These are phyloP conservation scores for Pipistrellus kuhlii DNA, from an alignment of 2,797 vertebrate species.

Conservation along the genomic window DNA sequence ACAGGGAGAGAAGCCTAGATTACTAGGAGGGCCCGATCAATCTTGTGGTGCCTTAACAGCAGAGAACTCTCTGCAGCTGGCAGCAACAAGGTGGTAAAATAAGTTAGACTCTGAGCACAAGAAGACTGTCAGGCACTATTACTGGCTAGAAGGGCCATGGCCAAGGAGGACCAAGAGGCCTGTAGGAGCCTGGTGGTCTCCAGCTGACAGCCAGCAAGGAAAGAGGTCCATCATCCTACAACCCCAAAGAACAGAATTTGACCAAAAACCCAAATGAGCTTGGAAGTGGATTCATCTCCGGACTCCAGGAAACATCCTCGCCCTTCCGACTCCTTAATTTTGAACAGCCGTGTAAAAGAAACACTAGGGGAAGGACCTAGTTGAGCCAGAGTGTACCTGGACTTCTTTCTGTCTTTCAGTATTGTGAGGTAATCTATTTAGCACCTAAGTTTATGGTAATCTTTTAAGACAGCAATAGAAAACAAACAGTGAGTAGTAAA, in stretches of 20 bases:
- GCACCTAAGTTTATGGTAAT: neutral
- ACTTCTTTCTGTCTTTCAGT: slow-evolving; percentile 12
- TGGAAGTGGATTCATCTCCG: neutral
- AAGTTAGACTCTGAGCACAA: neutral
- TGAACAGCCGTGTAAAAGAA: neutral
- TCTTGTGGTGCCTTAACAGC: neutral
- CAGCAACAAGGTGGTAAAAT: neutral
- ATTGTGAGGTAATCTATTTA: neutral
- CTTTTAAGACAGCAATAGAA: slow-evolving; percentile 37
- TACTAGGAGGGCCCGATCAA: neutral
- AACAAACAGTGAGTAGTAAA: neutral
- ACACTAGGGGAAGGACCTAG: neutral
- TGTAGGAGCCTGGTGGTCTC: neutral
- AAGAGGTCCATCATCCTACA: neutral
- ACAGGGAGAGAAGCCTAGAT: neutral
- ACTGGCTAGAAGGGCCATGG: neutral
- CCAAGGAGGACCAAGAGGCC: neutral
- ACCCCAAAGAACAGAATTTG: neutral
- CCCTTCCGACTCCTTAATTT: neutral
- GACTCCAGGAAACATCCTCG: neutral
- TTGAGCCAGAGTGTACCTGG: neutral
- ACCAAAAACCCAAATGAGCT: neutral
- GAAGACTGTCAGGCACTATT: neutral
- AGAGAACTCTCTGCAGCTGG: neutral
- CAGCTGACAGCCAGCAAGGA: neutral